A percentile compares a stretch with the other conserved stretches of the same genome.
Evolutionary conservation across 2,888 invertebrate genomes (phyloP).

Genomic region (Galeruca laticollis): DNA sequence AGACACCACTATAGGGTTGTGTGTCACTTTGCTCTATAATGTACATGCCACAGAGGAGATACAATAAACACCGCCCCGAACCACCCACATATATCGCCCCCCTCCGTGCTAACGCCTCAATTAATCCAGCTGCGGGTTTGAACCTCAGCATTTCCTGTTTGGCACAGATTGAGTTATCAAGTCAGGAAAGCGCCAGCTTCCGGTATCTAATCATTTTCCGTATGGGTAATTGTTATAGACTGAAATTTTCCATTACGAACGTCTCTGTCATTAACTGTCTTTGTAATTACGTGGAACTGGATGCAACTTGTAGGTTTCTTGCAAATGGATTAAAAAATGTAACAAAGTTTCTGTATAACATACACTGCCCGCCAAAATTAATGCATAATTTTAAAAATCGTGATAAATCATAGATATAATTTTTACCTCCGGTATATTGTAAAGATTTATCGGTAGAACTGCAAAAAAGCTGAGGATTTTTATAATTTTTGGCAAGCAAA

Average conservation of each 20-base stretch:
- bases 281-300: neutral
- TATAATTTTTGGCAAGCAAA: too few species aligned
- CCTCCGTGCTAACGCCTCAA: slow-evolving; percentile 37
- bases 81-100: slow-evolving; percentile 18
- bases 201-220: slow-evolving; percentile 33
- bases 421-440: too few species aligned
- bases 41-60: slow-evolving; percentile 34
- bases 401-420: too few species aligned
- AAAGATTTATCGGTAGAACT: too few species aligned
- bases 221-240: slow-evolving; percentile 33
- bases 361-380: too few species aligned
- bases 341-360: too few species aligned
- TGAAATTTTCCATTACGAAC: slow-evolving; percentile 15
- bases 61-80: slow-evolving; percentile 26
- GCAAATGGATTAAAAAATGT: too few species aligned
- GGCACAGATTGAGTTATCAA: slow-evolving; percentile 46
- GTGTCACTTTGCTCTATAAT: slow-evolving; percentile 29
- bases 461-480: too few species aligned
- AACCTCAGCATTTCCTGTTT: slow-evolving; percentile 44
- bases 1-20: slow-evolving; percentile 16
- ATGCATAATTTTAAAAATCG: too few species aligned
- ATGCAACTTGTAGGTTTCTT: neutral
- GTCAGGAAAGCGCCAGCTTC: slow-evolving; percentile 32
- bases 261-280: slow-evolving; percentile 10
- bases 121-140: slow-evolving; percentile 39